These are phyloP conservation scores for Girardinichthys multiradiatus DNA, from an alignment of 2,113 vertebrate species.

Conservation along the genomic window DNA sequence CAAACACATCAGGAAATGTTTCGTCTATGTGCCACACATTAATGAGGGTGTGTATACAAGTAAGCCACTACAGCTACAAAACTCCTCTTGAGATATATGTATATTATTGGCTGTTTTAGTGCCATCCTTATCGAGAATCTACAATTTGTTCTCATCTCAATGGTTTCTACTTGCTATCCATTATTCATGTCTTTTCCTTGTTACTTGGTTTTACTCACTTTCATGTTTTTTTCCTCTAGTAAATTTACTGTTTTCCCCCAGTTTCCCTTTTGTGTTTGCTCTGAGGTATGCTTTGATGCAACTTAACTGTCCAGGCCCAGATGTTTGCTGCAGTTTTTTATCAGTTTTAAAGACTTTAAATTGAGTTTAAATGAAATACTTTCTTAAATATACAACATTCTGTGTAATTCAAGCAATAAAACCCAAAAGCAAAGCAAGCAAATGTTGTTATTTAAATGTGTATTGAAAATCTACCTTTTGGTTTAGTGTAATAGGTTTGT, in stretches of 20 bases:
- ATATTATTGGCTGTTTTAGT: slow-evolving; percentile 37
- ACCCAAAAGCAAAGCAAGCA: neutral
- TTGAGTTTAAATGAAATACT: slow-evolving; percentile 22
- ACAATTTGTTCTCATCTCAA: slow-evolving; percentile 70
- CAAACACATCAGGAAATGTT: slow-evolving; percentile 52
- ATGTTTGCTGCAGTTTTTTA: slow-evolving; percentile 53
- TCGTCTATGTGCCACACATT: slow-evolving; percentile 30
- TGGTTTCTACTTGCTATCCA: slow-evolving; percentile 59
- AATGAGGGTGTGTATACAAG: slow-evolving; percentile 21
- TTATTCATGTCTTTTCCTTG: slow-evolving; percentile 67
- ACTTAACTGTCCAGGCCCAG: slow-evolving; percentile 35
- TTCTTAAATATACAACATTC: slow-evolving; percentile 5
- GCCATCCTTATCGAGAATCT: slow-evolving; percentile 39
- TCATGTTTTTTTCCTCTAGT: slow-evolving; percentile 51
- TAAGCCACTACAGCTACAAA: neutral
- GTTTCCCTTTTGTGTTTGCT: slow-evolving; percentile 47
- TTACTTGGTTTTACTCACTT: slow-evolving; percentile 48
- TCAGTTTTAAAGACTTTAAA: slow-evolving; percentile 41
- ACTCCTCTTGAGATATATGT: slow-evolving; percentile 11
- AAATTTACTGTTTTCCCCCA: slow-evolving; percentile 52
- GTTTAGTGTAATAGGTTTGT: slow-evolving; percentile 34
- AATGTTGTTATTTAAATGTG: slow-evolving; percentile 9
- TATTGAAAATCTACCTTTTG: slow-evolving; percentile 6
- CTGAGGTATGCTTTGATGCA: slow-evolving; percentile 67
- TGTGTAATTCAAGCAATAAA: neutral